Evolutionary conservation across 1,140 invertebrate genomes (phyloP).

Genomic region (Nymphalis io): DNA sequence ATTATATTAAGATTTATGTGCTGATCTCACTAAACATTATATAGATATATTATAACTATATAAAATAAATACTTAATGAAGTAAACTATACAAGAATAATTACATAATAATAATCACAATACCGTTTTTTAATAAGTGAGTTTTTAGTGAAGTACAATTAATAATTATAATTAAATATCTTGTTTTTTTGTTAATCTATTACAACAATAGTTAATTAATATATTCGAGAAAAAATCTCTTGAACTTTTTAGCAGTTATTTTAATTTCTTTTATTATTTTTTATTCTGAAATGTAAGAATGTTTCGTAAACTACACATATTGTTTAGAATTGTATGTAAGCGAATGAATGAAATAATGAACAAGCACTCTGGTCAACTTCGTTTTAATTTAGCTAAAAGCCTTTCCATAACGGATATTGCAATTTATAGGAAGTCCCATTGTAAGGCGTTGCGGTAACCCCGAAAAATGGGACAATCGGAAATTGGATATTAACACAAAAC

Average conservation of each 20-base stretch:
- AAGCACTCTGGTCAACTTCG: conserved; percentile 45
- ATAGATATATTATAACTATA: too few relatives aligned
- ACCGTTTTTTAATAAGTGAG: too few relatives aligned
- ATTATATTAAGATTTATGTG: too few relatives aligned
- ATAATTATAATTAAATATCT: too few relatives aligned
- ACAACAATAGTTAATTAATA: too few relatives aligned
- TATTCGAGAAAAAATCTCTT: too few relatives aligned
- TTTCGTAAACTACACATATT: neutral
- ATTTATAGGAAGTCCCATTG: conserved; percentile 41
- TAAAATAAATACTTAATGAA: too few relatives aligned
- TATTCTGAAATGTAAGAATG: neutral
- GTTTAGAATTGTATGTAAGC: neutral
- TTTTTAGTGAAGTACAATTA: too few relatives aligned
- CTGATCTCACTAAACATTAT: too few relatives aligned
- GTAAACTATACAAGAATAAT: too few relatives aligned
- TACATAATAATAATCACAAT: too few relatives aligned
- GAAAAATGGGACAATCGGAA: conserved; percentile 40
- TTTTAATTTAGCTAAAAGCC: conserved; percentile 59
- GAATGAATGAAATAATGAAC: conserved; percentile 39
- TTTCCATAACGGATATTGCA: conserved; percentile 62
- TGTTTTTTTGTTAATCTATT: too few relatives aligned
- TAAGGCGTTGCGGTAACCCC: conserved; percentile 38
- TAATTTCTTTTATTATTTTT: neutral
- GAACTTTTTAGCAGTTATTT: neutral
- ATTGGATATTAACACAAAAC: conserved; percentile 12